These are phyloP conservation scores for Pelochelys cantorii DNA, from an alignment of 2,797 vertebrate species.

Conservation along the genomic window DNA sequence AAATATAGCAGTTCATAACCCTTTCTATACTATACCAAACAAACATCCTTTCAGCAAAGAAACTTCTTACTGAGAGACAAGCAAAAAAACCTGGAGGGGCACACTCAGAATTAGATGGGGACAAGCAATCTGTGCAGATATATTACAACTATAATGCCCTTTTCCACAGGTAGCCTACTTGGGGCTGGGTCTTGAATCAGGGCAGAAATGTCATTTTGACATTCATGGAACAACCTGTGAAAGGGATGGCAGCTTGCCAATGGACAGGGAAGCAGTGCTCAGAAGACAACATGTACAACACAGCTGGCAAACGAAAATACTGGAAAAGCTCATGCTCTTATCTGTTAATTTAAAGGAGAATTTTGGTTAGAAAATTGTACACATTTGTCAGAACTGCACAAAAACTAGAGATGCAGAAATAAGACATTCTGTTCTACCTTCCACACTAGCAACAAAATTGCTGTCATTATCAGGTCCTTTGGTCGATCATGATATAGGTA, in stretches of 20 bases:
- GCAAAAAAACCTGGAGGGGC: not conserved
- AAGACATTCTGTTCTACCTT: not conserved
- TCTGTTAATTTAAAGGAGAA: not conserved
- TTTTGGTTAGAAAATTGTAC: not conserved
- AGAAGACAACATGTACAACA: not conserved
- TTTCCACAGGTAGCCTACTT: slow-evolving; percentile 6
- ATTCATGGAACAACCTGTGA: not conserved
- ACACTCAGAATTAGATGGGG: not conserved
- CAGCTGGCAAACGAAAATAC: not conserved
- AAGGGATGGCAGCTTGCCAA: not conserved
- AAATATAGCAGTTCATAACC: not conserved
- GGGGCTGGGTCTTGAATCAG: not conserved
- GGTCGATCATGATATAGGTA: not conserved
- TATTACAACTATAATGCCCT: not conserved
- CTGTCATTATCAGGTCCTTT: not conserved
- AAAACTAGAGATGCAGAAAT: not conserved
- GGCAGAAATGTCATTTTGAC: not conserved
- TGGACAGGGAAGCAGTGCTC: not conserved
- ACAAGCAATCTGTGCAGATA: not conserved
- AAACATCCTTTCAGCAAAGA: not conserved
- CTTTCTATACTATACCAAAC: not conserved
- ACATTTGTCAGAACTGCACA: not conserved
- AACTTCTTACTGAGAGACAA: not conserved
- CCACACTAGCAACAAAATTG: not conserved
- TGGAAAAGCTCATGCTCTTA: not conserved